Evolutionary conservation across 2,888 invertebrate species (phyloP).

Genomic region (Metopia argyrocephala): DNA sequence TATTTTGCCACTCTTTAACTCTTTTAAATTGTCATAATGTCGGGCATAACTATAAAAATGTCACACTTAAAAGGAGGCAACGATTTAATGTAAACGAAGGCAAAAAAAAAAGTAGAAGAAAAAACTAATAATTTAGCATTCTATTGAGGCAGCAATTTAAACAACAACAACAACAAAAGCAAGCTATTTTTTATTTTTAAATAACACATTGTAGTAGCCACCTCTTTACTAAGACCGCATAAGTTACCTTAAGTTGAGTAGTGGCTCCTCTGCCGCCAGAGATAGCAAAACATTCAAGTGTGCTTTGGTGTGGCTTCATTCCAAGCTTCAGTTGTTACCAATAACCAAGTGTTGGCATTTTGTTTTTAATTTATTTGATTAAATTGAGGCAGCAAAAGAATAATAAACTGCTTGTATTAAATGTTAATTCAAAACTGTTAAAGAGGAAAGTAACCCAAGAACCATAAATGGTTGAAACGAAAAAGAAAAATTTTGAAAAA

Average conservation of each 20-base stretch:
- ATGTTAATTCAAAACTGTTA: conserved; percentile 3
- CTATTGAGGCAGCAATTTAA: conserved; percentile 65
- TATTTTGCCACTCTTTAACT: background rate
- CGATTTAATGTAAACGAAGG: background rate
- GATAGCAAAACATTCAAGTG: conserved; percentile 18
- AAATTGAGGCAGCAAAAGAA: conserved; percentile 57
- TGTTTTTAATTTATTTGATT: conserved; percentile 69
- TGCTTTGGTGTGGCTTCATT: conserved; percentile 6
- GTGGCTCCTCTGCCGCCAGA: conserved; percentile 39
- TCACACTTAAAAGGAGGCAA: conserved; percentile 44
- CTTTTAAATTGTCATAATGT: conserved; percentile 67
- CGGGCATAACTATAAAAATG: conserved; percentile 66
- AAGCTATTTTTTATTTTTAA: conserved; percentile 48
- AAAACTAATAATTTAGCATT: conserved; percentile 66
- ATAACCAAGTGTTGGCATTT: conserved; percentile 55
- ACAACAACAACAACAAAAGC: conserved; percentile 17
- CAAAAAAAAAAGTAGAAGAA: background rate
- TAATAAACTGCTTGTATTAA: conserved; percentile 26
- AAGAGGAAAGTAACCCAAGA: background rate
- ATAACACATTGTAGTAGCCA: conserved; percentile 53
- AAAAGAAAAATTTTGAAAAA: too few relatives aligned
- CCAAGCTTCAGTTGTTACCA: conserved; percentile 53
- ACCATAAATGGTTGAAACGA: background rate
- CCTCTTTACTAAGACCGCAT: conserved; percentile 32
- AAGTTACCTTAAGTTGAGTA: conserved; percentile 29